Conservation (phyloP, 2,888 invertebrate genomes). For the Osmoderma eremita region DNA sequence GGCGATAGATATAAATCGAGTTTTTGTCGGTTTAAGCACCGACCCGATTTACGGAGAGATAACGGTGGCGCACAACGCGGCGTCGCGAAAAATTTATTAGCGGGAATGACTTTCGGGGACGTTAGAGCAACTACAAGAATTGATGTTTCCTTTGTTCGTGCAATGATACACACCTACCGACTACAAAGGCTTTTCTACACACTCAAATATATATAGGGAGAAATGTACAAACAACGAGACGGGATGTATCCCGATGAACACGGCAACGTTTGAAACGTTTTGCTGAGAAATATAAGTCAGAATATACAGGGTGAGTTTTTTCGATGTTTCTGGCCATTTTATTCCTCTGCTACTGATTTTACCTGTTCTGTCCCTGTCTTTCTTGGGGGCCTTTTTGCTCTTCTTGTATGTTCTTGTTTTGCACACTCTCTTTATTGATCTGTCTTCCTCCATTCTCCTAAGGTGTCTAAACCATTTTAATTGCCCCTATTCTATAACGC, state of each 20-base stretch:
- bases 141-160: slow-evolving; percentile 36
- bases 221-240: slow-evolving; percentile 17
- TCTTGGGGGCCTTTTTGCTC: too few species aligned
- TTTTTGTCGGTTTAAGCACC: slow-evolving; percentile 22
- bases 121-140: slow-evolving; percentile 34
- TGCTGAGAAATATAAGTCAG: slow-evolving; percentile 27
- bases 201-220: slow-evolving; percentile 11
- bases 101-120: slow-evolving; percentile 33
- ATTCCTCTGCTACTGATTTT: too few species aligned
- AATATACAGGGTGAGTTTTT: too few species aligned
- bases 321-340: too few species aligned
- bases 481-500: too few species aligned
- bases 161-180: slow-evolving; percentile 7
- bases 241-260: slow-evolving; percentile 18
- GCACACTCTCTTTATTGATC: too few species aligned
- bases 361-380: too few species aligned
- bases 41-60: slow-evolving; percentile 25
- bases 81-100: slow-evolving; percentile 36
- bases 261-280: slow-evolving; percentile 6
- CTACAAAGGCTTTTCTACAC: background rate
- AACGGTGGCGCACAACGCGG: slow-evolving; percentile 22
- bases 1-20: slow-evolving; percentile 24
- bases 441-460: too few species aligned
- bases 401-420: too few species aligned
- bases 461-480: too few species aligned